Evolutionary conservation across 2,113 vertebrate species (phyloP).

Genomic region (Amazona vittata): DNA sequence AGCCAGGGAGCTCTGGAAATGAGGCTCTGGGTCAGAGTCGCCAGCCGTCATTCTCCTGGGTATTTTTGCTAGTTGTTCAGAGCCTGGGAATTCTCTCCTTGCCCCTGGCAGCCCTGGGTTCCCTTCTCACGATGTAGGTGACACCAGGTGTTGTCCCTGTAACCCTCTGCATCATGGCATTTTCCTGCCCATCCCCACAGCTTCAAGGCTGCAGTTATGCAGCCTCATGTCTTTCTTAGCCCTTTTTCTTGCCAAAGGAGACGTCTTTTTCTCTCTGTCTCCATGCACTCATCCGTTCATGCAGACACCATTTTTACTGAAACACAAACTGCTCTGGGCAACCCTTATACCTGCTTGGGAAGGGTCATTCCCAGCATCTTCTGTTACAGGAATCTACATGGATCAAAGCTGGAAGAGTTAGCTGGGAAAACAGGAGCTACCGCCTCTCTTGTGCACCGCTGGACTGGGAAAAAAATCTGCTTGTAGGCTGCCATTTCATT

Average conservation of each 20-base stretch:
- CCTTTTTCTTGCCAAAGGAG: background rate
- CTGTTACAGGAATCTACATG: background rate
- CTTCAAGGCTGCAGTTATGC: background rate
- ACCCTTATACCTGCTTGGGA: background rate
- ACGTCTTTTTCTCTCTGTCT: background rate
- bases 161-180: background rate
- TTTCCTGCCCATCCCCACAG: background rate
- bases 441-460: background rate
- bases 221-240: background rate
- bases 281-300: background rate
- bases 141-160: background rate
- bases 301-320: background rate
- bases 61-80: background rate
- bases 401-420: background rate
- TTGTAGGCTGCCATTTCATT: background rate
- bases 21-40: background rate
- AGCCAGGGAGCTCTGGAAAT: background rate
- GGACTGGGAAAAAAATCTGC: background rate
- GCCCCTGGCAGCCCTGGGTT: background rate
- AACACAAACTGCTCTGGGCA: background rate
- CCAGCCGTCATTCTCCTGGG: background rate
- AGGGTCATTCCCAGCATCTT: background rate
- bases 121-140: accelerated
- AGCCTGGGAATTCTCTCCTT: background rate
- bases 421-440: background rate